Evolutionary conservation across 2,888 invertebrate species (phyloP).

Genomic region (Cataglyphis altisquamis): DNA sequence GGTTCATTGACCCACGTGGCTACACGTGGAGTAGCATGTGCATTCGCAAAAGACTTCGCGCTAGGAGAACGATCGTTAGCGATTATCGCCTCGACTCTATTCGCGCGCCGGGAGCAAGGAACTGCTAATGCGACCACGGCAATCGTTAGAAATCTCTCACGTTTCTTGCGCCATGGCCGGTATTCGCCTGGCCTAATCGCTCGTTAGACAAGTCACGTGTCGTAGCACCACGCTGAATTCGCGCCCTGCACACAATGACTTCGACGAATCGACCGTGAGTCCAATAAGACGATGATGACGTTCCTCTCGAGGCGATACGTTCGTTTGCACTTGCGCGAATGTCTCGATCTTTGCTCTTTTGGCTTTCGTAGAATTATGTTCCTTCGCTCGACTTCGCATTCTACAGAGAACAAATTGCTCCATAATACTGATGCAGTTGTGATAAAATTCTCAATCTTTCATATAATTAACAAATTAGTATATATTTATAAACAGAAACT

Average conservation of each 20-base stretch:
- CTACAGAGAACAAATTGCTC: not conserved
- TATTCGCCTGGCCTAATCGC: constrained; percentile 51
- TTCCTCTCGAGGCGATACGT: not conserved
- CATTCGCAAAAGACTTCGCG: constrained; percentile 59
- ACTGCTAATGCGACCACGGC: constrained; percentile 53
- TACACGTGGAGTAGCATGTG: constrained; percentile 75
- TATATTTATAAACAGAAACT: not conserved
- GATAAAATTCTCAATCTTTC: not conserved
- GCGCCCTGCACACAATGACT: constrained; percentile 24
- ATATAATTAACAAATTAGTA: not conserved
- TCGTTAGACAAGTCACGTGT: constrained; percentile 61
- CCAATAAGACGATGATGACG: not conserved
- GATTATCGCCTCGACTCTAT: constrained; percentile 36
- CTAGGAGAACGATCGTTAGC: constrained; percentile 53
- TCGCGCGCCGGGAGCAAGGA: constrained; percentile 51
- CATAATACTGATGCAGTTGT: not conserved
- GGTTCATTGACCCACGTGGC: constrained; percentile 66
- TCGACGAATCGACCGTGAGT: not conserved
- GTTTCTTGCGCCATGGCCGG: constrained; percentile 46
- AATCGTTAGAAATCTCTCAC: constrained; percentile 58
- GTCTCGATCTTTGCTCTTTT: constrained; percentile 19
- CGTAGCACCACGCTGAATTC: constrained; percentile 39
- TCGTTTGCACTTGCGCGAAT: constrained; percentile 7
- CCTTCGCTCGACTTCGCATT: not conserved
- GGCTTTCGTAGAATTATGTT: not conserved